Evolutionary conservation across 2,888 invertebrate species (phyloP), one percentile per base, ranked within the genome.

Genomic region (Crioceris asparagi): DNA sequence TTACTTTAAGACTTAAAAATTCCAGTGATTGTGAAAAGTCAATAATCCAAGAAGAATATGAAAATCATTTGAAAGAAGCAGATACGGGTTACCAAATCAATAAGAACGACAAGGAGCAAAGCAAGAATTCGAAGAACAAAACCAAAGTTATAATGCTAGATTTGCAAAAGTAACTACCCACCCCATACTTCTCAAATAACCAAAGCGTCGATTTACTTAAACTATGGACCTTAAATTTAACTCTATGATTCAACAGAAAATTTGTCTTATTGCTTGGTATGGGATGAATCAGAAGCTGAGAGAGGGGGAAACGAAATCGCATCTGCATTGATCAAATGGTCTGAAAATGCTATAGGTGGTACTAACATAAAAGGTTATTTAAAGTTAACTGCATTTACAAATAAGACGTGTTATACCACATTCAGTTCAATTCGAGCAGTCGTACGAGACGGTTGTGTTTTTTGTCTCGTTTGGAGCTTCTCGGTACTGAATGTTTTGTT

Each of bases 241-340:
- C 27, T 6, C 12, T 27, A 8, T 27, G 21, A 39, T 44, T 16
- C 39, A 41, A 39, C 45, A 23, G 18, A 23, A 33, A 35, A 30
- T 2, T 34, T 30, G 30, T 32, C 30, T 2, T 43, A 17, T 18
- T 48, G 46, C 17, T 25, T 35, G 19, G 38, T 32, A 23, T 47
- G 44, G 44, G 46, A 49, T 23, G 46, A 46, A 34, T 40, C 41
- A 16, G 34, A 43, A 34, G 36, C 41, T 33, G 43, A 39, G 38
- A 32, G 46, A 31, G 48, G 46, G 10, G 42, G 39, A 17, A 44
- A 46, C 33, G 41, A 48, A 41, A 40, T 44, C 38, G 44, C 46
- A 7, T 49, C 47, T 17, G 43, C 44, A 17, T 16, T 49, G 17
- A 26, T 47, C 26, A 47, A 47, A 43, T 47, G 35, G 34, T 21